Conservation (phyloP, 2,888 invertebrate genomes). For the Euspilapteryx auroguttella region DNA sequence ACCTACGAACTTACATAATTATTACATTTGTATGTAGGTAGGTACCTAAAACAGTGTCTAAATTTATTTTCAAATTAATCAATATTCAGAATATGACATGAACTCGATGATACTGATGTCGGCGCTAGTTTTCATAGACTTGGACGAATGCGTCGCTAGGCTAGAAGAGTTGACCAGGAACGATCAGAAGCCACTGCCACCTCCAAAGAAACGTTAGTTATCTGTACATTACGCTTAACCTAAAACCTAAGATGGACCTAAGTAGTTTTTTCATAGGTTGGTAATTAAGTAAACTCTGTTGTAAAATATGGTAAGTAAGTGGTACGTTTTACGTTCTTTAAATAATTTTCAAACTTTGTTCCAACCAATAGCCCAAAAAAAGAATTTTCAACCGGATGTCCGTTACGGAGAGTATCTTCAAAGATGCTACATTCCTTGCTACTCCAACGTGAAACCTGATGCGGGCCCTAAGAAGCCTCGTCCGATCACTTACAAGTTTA, state of each 20-base stretch:
- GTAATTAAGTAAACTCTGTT: slow-evolving; percentile 6
- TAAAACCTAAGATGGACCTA: too few relatives aligned
- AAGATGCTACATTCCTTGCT: slow-evolving; percentile 19
- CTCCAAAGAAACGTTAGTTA: slow-evolving; percentile 10
- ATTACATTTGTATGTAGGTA: too few relatives aligned
- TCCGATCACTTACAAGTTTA: slow-evolving; percentile 29
- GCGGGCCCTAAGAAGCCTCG: slow-evolving; percentile 19
- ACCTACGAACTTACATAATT: too few relatives aligned
- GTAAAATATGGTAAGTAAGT: too few relatives aligned
- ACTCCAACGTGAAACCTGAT: slow-evolving; percentile 13
- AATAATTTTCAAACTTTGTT: too few relatives aligned
- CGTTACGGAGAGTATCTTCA: slow-evolving; percentile 34
- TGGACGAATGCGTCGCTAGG: slow-evolving; percentile 27
- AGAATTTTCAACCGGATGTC: slow-evolving; percentile 20
- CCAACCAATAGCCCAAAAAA: slow-evolving; percentile 21
- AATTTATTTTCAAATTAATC: slow-evolving; percentile 1
- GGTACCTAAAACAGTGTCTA: neutral
- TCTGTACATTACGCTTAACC: too few relatives aligned
- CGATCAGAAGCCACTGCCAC: slow-evolving; percentile 10
- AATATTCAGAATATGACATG: slow-evolving; percentile 32
- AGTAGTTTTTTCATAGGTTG: slow-evolving; percentile 15
- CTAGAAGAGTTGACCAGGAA: slow-evolving; percentile 20
- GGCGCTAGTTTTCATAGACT: slow-evolving; percentile 35
- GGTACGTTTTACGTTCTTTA: too few relatives aligned
- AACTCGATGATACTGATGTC: slow-evolving; percentile 39